A percentile compares a stretch with the other conserved stretches of the same genome.
These are phyloP conservation scores for Copsychus sechellarum DNA, from an alignment of 2,113 vertebrate genomes.

Conservation along the genomic window DNA sequence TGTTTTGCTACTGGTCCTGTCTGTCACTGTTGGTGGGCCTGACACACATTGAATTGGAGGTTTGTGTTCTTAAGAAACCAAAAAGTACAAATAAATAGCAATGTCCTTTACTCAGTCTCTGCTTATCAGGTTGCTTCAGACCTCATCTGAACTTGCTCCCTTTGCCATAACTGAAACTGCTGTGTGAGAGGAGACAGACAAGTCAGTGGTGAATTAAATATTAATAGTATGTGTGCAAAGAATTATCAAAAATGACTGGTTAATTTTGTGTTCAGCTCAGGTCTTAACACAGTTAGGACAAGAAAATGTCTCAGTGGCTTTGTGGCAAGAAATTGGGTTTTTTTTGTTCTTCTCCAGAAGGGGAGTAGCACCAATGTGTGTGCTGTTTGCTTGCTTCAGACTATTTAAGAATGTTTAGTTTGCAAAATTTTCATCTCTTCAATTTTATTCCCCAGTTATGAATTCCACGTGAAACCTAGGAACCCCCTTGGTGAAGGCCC, in stretches of 20 bases:
- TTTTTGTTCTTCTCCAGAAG: not conserved
- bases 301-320: not conserved
- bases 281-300: not conserved
- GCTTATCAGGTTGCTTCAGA: not conserved
- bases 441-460: constrained; percentile 81
- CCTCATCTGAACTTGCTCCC: not conserved
- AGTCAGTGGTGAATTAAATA: not conserved
- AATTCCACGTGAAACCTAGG: constrained; percentile 90
- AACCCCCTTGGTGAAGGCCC: constrained; percentile 92
- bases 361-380: not conserved
- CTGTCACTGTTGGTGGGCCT: not conserved
- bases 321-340: not conserved
- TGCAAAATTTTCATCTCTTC: not conserved
- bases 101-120: not conserved
- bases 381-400: not conserved
- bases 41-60: not conserved
- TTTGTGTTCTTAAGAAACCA: not conserved
- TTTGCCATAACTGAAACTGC: not conserved
- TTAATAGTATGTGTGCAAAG: not conserved
- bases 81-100: not conserved
- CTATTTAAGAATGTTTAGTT: not conserved
- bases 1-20: not conserved
- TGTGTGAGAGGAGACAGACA: not conserved
- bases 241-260: not conserved
- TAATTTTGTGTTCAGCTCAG: not conserved